Conservation (phyloP, 2,888 invertebrate species). For the Alentia gelatinosa region DNA sequence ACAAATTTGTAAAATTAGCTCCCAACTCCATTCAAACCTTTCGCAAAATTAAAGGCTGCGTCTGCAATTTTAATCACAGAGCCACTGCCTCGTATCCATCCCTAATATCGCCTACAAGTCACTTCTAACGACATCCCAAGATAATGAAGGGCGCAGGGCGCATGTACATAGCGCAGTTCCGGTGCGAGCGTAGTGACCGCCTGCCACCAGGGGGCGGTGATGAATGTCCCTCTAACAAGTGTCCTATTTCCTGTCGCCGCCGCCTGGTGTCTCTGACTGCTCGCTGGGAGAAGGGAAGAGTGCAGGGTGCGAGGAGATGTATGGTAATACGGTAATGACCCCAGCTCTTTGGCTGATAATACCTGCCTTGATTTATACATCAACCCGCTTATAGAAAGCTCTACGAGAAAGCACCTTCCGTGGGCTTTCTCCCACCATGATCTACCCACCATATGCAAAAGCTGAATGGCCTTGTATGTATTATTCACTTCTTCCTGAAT, state of each 20-base stretch:
- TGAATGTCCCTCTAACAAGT: neutral
- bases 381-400: neutral
- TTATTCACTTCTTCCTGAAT: too few species aligned
- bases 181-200: neutral
- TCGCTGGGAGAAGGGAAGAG: neutral
- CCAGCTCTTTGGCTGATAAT: neutral
- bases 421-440: neutral
- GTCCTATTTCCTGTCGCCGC: neutral
- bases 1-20: too few species aligned
- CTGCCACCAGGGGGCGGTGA: neutral
- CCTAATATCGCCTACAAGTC: too few species aligned
- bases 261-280: neutral
- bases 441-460: too few species aligned
- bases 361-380: neutral
- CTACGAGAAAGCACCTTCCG: neutral
- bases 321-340: conserved; percentile 1
- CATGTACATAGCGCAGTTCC: neutral
- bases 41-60: too few species aligned
- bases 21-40: too few species aligned
- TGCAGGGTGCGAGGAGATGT: neutral
- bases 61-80: too few species aligned
- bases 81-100: too few species aligned
- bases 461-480: too few species aligned
- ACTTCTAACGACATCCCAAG: too few species aligned
- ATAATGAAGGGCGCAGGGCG: neutral